Percentiles rank a stretch among this genome's conserved stretches.
phyloP scores from a whole-genome alignment of 2,888 invertebrate genomes.

The Bimastos eiseni region DNA sequence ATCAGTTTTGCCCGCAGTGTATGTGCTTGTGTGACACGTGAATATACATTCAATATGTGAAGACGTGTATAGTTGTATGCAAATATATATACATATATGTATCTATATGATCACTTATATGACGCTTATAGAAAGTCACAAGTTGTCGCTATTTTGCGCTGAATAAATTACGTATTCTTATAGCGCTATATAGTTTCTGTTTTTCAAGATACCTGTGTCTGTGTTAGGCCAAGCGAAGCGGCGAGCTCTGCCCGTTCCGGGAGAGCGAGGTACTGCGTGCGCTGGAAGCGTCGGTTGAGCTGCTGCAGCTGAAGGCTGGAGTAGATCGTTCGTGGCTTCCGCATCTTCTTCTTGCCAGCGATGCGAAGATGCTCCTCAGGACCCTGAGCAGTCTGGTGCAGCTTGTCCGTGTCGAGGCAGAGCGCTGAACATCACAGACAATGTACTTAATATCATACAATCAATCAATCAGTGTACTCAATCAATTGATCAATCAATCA shows the following conservation, averaged over 20 bases:
- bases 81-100: too few relatives aligned
- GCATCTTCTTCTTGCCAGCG: slow-evolving; percentile 85
- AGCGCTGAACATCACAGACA: not conserved
- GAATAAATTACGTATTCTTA: too few relatives aligned
- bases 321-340: slow-evolving; percentile 99
- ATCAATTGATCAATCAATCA: too few relatives aligned
- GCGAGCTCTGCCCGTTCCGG: slow-evolving; percentile 99
- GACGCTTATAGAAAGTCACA: too few relatives aligned
- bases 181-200: too few relatives aligned
- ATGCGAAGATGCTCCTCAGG: slow-evolving; percentile 20
- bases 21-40: too few relatives aligned
- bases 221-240: slow-evolving; percentile 94
- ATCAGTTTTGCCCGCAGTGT: too few relatives aligned
- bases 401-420: slow-evolving; percentile 15
- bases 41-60: too few relatives aligned
- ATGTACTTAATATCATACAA: not conserved
- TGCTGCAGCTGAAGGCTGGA: slow-evolving; percentile 97
- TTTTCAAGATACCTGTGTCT: slow-evolving; percentile 84
- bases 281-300: slow-evolving; percentile 94
- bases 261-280: slow-evolving; percentile 96
- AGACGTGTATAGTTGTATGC: too few relatives aligned
- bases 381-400: not conserved
- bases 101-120: too few relatives aligned
- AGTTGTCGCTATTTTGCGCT: too few relatives aligned
- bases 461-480: too few relatives aligned